Percentiles rank a stretch among this genome's conserved stretches.
phyloP scores from a whole-genome alignment of 1,140 invertebrate species.

The Pissodes strobi region DNA sequence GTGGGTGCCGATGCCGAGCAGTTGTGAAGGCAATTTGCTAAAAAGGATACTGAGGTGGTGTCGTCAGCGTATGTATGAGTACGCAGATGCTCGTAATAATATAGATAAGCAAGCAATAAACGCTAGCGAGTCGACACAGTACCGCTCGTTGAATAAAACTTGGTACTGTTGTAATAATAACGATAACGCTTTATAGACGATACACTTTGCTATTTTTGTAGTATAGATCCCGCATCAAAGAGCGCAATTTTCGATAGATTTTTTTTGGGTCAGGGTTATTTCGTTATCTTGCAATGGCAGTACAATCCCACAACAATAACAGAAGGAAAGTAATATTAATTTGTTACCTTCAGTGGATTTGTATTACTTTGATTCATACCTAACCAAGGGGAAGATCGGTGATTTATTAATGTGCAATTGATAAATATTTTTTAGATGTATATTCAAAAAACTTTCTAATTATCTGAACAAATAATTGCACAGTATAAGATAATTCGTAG shows the following conservation, averaged over 20 bases:
- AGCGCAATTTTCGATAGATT: constrained; percentile 6
- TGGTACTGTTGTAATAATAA: too few species aligned
- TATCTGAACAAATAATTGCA: too few species aligned
- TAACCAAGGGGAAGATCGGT: too few species aligned
- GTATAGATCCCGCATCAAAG: background rate
- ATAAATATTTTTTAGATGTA: too few species aligned
- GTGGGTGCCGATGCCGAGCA: constrained; percentile 34
- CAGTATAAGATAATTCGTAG: too few species aligned
- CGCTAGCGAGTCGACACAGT: background rate
- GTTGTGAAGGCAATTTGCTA: constrained; percentile 32
- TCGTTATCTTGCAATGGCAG: background rate
- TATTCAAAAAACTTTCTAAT: too few species aligned
- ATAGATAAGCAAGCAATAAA: constrained; percentile 14
- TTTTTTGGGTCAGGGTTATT: constrained; percentile 15
- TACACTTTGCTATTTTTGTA: background rate
- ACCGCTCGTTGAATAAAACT: background rate
- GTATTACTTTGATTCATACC: too few species aligned
- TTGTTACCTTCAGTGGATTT: too few species aligned
- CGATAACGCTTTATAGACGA: background rate
- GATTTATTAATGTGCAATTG: too few species aligned
- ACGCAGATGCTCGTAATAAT: constrained; percentile 21
- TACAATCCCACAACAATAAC: too few species aligned
- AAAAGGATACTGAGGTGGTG: constrained; percentile 29
- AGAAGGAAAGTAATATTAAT: too few species aligned
- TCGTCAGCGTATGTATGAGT: constrained; percentile 7